phyloP scores from a whole-genome alignment of 2,797 vertebrate genomes.

The Lates japonicus region DNA sequence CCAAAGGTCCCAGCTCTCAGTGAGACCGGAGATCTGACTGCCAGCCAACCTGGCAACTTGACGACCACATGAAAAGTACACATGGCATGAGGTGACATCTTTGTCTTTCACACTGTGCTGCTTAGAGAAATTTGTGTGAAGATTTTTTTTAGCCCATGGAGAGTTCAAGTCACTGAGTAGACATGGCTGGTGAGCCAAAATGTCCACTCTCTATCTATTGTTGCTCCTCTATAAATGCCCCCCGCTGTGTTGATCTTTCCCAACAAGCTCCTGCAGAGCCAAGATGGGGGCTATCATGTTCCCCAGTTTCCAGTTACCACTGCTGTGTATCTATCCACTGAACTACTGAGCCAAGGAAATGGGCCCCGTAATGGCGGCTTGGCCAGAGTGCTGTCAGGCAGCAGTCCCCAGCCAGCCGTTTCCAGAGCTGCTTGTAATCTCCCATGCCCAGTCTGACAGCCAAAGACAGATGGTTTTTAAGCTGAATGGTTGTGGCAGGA shows the following conservation, averaged over 20 bases:
- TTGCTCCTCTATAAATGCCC: constrained; percentile 48
- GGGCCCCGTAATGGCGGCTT: constrained; percentile 83
- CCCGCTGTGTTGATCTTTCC: constrained; percentile 59
- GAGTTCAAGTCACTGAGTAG: constrained; percentile 22
- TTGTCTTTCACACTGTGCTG: too few relatives aligned
- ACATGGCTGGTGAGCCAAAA: too few relatives aligned
- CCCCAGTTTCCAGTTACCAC: constrained; percentile 76
- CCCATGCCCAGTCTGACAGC: constrained; percentile 83
- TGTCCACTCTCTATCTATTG: constrained; percentile 42
- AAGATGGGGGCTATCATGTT: constrained; percentile 73
- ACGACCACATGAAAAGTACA: too few relatives aligned
- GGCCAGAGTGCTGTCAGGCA: constrained; percentile 82
- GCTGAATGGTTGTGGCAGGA: constrained; percentile 84
- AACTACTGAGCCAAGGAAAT: constrained; percentile 84
- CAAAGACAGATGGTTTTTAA: constrained; percentile 87
- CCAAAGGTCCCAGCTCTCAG: constrained; percentile 69
- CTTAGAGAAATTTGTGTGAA: constrained; percentile 29
- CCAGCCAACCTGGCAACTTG: too few relatives aligned
- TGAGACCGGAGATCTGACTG: too few relatives aligned
- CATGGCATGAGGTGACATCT: too few relatives aligned
- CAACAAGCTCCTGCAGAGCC: constrained; percentile 61
- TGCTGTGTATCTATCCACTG: constrained; percentile 78
- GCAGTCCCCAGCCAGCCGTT: constrained; percentile 84
- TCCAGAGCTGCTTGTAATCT: constrained; percentile 86
- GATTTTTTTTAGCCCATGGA: constrained; percentile 1